Evolutionary conservation across 2,797 vertebrate species (phyloP).

Genomic region (Hippocampus kuda): DNA sequence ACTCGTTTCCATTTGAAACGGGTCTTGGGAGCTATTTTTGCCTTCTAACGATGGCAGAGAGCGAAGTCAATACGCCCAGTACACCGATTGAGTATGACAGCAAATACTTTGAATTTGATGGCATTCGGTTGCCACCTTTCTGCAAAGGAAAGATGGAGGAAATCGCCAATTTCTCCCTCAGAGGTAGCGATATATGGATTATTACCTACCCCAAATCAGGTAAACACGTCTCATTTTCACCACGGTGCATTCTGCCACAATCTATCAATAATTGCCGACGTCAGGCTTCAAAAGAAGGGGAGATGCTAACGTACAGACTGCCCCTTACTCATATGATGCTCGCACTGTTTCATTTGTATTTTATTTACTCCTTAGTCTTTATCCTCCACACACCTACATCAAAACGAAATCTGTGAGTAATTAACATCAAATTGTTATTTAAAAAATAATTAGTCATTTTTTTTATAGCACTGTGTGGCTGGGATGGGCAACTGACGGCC

Average conservation of each 20-base stretch:
- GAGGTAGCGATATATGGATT: slow-evolving; percentile 94
- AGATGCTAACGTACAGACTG: not conserved
- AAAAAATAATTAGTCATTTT: too few relatives aligned
- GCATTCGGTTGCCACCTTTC: slow-evolving; percentile 93
- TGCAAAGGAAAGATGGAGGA: slow-evolving; percentile 98
- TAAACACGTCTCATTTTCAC: slow-evolving; percentile 36
- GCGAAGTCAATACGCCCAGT: slow-evolving; percentile 92
- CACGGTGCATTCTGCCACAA: not conserved
- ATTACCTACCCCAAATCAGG: slow-evolving; percentile 98
- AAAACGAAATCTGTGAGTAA: too few relatives aligned
- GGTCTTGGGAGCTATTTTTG: slow-evolving; percentile 27
- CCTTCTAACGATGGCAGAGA: slow-evolving; percentile 81
- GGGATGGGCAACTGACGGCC: too few relatives aligned
- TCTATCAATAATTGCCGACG: not conserved
- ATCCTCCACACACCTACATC: too few relatives aligned
- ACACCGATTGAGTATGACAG: slow-evolving; percentile 96
- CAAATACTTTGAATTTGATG: slow-evolving; percentile 96
- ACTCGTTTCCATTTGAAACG: not conserved
- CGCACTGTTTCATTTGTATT: too few relatives aligned
- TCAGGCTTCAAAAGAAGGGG: not conserved
- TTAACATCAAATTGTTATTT: too few relatives aligned
- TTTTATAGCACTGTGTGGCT: too few relatives aligned
- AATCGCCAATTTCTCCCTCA: slow-evolving; percentile 86
- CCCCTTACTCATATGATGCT: too few relatives aligned
- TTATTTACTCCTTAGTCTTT: too few relatives aligned